phyloP scores from a whole-genome alignment of 2,113 vertebrate species.

The Pampusana beccarii region DNA sequence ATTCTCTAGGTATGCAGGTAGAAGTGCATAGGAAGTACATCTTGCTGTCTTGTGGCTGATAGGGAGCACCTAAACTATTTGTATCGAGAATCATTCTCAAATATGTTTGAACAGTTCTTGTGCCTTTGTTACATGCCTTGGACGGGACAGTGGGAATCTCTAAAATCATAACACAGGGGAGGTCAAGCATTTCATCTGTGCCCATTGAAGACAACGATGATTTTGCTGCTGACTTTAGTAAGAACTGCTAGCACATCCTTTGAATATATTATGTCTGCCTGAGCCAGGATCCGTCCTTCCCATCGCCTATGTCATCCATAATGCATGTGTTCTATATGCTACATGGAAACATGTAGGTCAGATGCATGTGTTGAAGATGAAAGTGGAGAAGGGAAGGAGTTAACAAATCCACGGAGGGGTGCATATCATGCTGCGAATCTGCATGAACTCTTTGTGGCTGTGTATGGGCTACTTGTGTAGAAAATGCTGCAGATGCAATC shows the following conservation, averaged over 20 bases:
- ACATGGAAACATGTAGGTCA: background rate
- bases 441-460: constrained; percentile 21
- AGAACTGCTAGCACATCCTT: constrained; percentile 34
- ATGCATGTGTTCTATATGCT: constrained; percentile 42
- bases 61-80: background rate
- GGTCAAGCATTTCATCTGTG: constrained; percentile 32
- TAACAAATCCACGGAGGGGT: background rate
- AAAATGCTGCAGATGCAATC: background rate
- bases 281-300: constrained; percentile 12
- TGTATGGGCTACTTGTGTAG: background rate
- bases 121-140: constrained; percentile 48
- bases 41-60: background rate
- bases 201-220: constrained; percentile 40
- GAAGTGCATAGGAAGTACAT: background rate
- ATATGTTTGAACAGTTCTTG: constrained; percentile 45
- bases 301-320: background rate
- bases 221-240: constrained; percentile 49
- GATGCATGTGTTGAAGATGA: background rate
- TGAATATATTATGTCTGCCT: constrained; percentile 15
- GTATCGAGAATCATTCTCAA: background rate
- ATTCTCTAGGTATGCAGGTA: background rate
- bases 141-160: constrained; percentile 18
- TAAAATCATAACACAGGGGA: constrained; percentile 44
- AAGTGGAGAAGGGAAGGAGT: background rate
- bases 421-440: background rate